Conservation (phyloP, 2,797 vertebrate species). For the Antrozous pallidus region DNA sequence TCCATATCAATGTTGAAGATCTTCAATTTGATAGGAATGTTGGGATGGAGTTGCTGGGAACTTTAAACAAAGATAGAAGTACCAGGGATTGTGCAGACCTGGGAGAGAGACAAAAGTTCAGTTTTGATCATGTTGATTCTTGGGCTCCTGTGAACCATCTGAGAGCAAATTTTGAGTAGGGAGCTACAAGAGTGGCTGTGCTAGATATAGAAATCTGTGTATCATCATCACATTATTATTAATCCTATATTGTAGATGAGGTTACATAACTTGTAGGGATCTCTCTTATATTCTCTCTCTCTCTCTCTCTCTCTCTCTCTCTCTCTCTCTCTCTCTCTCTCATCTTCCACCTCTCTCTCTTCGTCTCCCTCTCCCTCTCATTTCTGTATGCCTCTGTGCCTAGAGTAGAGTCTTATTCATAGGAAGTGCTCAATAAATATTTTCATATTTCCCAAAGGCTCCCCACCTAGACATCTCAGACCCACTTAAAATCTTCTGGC, state of each 20-base stretch:
- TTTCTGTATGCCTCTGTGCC: not conserved
- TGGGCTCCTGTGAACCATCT: not conserved
- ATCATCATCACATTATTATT: not conserved
- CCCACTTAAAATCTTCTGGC: conserved; percentile 46
- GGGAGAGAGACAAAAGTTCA: not conserved
- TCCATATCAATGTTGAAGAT: not conserved
- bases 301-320: not conserved
- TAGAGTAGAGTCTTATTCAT: not conserved
- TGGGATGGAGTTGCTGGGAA: not conserved
- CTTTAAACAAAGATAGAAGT: not conserved
- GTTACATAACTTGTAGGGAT: not conserved
- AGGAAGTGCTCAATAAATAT: not conserved
- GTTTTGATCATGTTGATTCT: not conserved
- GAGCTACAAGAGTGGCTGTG: not conserved
- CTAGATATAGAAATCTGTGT: not conserved
- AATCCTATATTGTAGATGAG: not conserved
- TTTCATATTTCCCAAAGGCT: not conserved
- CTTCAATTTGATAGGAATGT: not conserved
- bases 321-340: not conserved
- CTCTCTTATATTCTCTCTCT: not conserved
- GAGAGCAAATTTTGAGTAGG: not conserved
- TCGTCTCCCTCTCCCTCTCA: not conserved
- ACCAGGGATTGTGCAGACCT: not conserved
- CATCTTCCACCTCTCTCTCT: not conserved
- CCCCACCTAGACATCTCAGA: not conserved